phyloP scores from a whole-genome alignment of 2,888 invertebrate genomes.

The Leucophenga maculata region DNA sequence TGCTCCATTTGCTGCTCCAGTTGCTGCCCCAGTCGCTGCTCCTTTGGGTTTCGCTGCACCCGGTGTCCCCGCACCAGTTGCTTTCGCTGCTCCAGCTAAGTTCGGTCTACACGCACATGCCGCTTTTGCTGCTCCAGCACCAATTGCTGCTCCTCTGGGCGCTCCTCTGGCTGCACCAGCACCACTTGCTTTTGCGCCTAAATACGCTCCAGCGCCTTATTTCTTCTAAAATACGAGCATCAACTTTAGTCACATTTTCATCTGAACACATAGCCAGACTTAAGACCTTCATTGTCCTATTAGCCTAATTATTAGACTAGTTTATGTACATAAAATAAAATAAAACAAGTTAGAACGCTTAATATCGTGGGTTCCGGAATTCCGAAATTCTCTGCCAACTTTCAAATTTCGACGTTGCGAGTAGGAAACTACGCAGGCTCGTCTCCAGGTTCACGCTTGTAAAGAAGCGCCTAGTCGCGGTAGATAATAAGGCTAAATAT shows the following conservation, averaged over 20 bases:
- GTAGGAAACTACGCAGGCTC: too few relatives aligned
- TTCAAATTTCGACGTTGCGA: too few relatives aligned
- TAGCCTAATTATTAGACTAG: slow-evolving; percentile 29
- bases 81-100: slow-evolving; percentile 45
- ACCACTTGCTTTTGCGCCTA: slow-evolving; percentile 44
- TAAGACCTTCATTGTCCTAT: slow-evolving; percentile 30
- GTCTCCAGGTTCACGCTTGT: too few relatives aligned
- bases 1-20: slow-evolving; percentile 37
- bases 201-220: slow-evolving; percentile 52
- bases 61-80: slow-evolving; percentile 26
- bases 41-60: slow-evolving; percentile 42
- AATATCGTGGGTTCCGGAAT: too few relatives aligned
- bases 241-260: background rate
- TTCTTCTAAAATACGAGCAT: slow-evolving; percentile 44
- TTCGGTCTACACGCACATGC: slow-evolving; percentile 25
- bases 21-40: slow-evolving; percentile 53
- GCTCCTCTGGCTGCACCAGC: slow-evolving; percentile 37
- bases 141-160: slow-evolving; percentile 18
- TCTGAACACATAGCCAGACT: background rate
- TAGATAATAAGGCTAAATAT: too few relatives aligned
- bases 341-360: too few relatives aligned
- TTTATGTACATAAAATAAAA: background rate
- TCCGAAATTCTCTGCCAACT: too few relatives aligned
- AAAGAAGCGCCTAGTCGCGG: too few relatives aligned
- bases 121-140: slow-evolving; percentile 32